Evolutionary conservation across 92 coral and sea anemone species (phyloP).

Genomic region (Porites cylindrica): DNA sequence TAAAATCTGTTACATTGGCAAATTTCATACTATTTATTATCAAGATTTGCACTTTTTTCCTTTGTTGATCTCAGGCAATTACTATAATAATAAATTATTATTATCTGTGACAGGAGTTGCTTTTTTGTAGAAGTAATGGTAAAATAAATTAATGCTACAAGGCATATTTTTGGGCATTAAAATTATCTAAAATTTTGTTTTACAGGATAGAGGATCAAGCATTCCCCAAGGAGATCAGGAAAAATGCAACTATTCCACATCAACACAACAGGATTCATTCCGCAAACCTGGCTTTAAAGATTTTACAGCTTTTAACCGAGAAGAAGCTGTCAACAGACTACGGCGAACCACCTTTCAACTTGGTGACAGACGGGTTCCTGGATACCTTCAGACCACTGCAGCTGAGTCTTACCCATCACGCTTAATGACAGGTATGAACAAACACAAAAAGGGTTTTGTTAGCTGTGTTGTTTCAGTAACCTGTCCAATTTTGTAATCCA

Average conservation of each 20-base stretch:
- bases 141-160: not conserved
- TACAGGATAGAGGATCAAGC: conserved; percentile 85
- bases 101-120: too few species aligned
- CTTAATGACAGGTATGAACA: not conserved
- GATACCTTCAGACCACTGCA: conserved; percentile 71
- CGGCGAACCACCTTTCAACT: conserved; percentile 85
- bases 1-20: too few species aligned
- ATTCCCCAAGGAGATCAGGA: conserved; percentile 97
- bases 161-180: not conserved
- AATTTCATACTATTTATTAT: too few species aligned
- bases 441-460: too few species aligned
- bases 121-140: too few species aligned
- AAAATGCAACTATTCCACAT: conserved; percentile 82
- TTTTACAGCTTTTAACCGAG: conserved; percentile 69
- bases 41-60: too few species aligned
- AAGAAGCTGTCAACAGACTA: conserved; percentile 75
- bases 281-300: conserved; percentile 35
- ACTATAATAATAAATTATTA: too few species aligned
- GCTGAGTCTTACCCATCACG: conserved; percentile 69
- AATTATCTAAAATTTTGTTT: not conserved
- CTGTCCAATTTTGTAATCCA: too few species aligned
- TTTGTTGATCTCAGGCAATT: too few species aligned
- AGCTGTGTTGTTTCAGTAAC: too few species aligned
- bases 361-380: conserved; percentile 87
- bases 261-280: conserved; percentile 89